Evolutionary conservation across 2,888 invertebrate species (phyloP).

Genomic region (Drosophila affinis): DNA sequence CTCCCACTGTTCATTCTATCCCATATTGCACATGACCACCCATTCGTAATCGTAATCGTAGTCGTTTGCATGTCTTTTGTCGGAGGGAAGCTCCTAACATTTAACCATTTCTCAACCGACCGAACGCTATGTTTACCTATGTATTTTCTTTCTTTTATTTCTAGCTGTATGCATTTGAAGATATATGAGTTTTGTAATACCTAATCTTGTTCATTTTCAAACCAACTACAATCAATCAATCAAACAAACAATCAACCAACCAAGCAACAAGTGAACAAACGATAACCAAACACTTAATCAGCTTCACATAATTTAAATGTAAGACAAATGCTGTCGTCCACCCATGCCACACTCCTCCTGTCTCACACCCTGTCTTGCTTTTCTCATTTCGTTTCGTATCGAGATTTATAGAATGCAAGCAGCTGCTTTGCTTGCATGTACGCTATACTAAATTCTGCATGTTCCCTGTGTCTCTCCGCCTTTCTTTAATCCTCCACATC

Average conservation of each 20-base stretch:
- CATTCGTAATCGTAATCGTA: neutral
- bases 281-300: slow-evolving; percentile 35
- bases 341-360: slow-evolving; percentile 24
- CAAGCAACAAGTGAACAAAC: slow-evolving; percentile 60
- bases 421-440: slow-evolving; percentile 19
- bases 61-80: neutral
- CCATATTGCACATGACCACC: neutral
- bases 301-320: slow-evolving; percentile 56
- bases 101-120: slow-evolving; percentile 2
- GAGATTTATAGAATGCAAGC: neutral
- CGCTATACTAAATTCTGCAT: slow-evolving; percentile 32
- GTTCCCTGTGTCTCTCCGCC: slow-evolving; percentile 1
- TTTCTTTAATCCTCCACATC: slow-evolving; percentile 4
- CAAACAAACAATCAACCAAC: slow-evolving; percentile 41
- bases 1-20: neutral
- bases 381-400: slow-evolving; percentile 6
- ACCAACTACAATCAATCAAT: slow-evolving; percentile 33
- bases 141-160: slow-evolving; percentile 75
- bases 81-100: neutral
- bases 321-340: slow-evolving; percentile 49
- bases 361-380: slow-evolving; percentile 9
- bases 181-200: slow-evolving; percentile 73
- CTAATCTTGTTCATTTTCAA: slow-evolving; percentile 69
- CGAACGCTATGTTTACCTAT: slow-evolving; percentile 56
- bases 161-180: slow-evolving; percentile 77